Conservation (phyloP, 2,888 invertebrate genomes). For the Pristionchus japonicus region DNA sequence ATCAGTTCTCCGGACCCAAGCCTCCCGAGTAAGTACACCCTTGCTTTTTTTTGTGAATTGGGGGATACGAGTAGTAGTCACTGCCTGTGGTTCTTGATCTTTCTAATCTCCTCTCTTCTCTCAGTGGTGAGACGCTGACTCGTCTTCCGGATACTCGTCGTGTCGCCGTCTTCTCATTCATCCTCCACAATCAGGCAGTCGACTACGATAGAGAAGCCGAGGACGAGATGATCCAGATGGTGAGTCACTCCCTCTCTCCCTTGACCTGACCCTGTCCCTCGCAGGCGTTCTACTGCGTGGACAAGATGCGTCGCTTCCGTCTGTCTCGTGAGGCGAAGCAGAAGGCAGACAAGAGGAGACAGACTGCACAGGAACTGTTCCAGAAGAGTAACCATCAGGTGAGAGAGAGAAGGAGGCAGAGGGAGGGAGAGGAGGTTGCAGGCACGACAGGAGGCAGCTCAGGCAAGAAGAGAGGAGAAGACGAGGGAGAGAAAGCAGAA, state of each 20-base stretch:
- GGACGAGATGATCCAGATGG: slow-evolving; percentile 54
- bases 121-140: slow-evolving; percentile 75
- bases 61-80: no score
- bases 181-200: slow-evolving; percentile 54
- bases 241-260: background rate
- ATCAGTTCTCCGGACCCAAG: slow-evolving; percentile 91
- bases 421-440: background rate
- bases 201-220: slow-evolving; percentile 53
- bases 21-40: slow-evolving; percentile 86
- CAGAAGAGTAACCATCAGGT: slow-evolving; percentile 95
- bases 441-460: slow-evolving; percentile 91
- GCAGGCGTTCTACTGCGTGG: slow-evolving; percentile 91
- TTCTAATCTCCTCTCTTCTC: no score
- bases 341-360: slow-evolving; percentile 90
- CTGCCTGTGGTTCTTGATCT: no score
- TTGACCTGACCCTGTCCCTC: background rate
- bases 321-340: slow-evolving; percentile 66
- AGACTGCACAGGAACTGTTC: slow-evolving; percentile 92
- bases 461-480: slow-evolving; percentile 91
- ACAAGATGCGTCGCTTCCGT: slow-evolving; percentile 85
- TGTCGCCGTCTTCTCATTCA: slow-evolving; percentile 86
- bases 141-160: slow-evolving; percentile 82
- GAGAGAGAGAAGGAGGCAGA: background rate
- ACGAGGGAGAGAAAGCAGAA: slow-evolving; percentile 93
- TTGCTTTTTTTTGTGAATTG: background rate